Conservation (phyloP, 2,888 invertebrate species). For the Polyploca ridens region DNA sequence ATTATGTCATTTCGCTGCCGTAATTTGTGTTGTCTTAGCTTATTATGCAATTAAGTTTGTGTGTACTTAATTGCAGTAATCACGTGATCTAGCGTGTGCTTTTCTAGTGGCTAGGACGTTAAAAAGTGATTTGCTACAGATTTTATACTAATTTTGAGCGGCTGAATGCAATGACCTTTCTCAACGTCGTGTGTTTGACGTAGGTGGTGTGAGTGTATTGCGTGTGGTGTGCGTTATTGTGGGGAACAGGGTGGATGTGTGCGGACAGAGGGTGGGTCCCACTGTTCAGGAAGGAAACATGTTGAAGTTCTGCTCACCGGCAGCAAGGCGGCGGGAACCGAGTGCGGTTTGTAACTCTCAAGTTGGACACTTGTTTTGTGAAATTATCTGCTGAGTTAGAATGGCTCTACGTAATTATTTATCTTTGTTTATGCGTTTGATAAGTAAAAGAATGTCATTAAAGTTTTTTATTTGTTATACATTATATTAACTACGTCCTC, state of each 20-base stretch:
- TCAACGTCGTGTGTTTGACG: slow-evolving; percentile 41
- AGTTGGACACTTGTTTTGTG: slow-evolving; percentile 40
- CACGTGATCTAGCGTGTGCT: slow-evolving; percentile 32
- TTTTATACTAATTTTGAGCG: slow-evolving; percentile 16
- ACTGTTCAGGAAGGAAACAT: slow-evolving; percentile 69
- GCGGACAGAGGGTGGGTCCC: slow-evolving; percentile 43
- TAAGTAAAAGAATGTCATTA: no score
- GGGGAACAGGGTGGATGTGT: slow-evolving; percentile 35
- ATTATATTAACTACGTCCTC: no score
- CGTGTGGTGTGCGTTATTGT: slow-evolving; percentile 35
- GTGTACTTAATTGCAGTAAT: slow-evolving; percentile 33
- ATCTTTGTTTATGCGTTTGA: not conserved
- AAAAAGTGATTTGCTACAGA: slow-evolving; percentile 10
- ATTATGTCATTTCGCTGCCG: slow-evolving; percentile 38
- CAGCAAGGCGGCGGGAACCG: slow-evolving; percentile 80
- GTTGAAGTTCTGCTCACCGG: slow-evolving; percentile 86
- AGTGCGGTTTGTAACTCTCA: slow-evolving; percentile 72
- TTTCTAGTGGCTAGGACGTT: slow-evolving; percentile 18
- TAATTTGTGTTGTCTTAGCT: slow-evolving; percentile 37
- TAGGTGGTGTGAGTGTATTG: slow-evolving; percentile 37
- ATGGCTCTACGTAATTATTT: not conserved
- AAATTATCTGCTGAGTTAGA: slow-evolving; percentile 16
- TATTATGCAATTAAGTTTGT: slow-evolving; percentile 41
- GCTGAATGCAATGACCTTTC: slow-evolving; percentile 41
- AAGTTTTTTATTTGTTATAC: no score